Evolutionary conservation across 2,113 vertebrate genomes (phyloP).

Genomic region (Callipepla californica): DNA sequence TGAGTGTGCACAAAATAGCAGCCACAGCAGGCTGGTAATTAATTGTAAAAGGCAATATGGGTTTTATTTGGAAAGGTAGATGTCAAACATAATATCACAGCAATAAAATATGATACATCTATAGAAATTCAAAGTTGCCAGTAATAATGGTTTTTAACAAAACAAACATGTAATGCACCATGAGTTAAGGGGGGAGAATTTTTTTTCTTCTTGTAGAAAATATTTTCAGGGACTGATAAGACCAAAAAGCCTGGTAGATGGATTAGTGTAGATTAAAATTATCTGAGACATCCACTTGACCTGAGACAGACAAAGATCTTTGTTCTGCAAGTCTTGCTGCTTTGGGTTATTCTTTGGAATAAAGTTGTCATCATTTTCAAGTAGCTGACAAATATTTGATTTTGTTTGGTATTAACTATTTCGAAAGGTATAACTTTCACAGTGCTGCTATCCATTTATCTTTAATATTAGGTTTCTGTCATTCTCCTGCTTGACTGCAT

Average conservation of each 20-base stretch:
- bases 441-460: not conserved
- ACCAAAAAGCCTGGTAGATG: not conserved
- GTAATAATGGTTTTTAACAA: not conserved
- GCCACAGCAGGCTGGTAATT: not conserved
- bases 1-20: not conserved
- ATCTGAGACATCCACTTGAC: conserved; percentile 25
- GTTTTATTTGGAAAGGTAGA: conserved; percentile 9
- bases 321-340: not conserved
- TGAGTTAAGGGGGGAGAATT: not conserved
- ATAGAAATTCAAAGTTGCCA: not conserved
- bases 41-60: not conserved
- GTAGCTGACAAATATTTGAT: not conserved
- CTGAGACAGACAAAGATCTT: conserved; percentile 57
- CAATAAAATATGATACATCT: not conserved
- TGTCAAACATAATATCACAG: not conserved
- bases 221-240: not conserved
- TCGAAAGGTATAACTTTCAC: not conserved
- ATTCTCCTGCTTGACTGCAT: not conserved
- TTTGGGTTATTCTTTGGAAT: not conserved
- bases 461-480: not conserved
- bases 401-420: not conserved
- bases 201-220: conserved; percentile 1
- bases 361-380: not conserved
- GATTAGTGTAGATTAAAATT: not conserved
- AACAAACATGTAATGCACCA: not conserved